These are phyloP conservation scores for Pimpla rufipes DNA, from an alignment of 2,888 invertebrate genomes.

Conservation along the genomic window DNA sequence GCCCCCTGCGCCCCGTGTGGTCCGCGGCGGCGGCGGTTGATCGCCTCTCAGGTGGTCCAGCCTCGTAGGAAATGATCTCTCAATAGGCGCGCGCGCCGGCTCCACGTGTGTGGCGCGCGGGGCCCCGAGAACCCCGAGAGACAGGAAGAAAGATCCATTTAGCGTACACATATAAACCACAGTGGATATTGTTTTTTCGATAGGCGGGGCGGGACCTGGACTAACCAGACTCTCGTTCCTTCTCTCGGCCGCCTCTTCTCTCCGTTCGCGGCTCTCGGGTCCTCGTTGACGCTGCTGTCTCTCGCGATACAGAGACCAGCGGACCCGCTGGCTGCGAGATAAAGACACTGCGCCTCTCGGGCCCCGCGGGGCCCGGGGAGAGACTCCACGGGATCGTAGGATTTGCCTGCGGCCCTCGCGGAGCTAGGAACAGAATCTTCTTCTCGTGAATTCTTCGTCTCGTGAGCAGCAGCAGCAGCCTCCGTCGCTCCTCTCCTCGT, in stretches of 20 bases:
- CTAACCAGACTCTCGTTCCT: constrained; percentile 24
- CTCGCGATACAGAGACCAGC: constrained; percentile 18
- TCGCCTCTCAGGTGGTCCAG: constrained; percentile 71
- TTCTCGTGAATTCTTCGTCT: constrained; percentile 3
- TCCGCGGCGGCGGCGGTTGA: constrained; percentile 56
- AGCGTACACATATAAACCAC: constrained; percentile 53
- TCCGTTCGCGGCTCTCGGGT: neutral
- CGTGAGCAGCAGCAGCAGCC: constrained; percentile 33
- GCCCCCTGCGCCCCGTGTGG: constrained; percentile 64
- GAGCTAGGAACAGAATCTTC: too few species aligned
- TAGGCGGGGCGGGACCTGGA: constrained; percentile 3
- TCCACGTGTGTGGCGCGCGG: neutral
- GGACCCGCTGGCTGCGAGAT: constrained; percentile 47
- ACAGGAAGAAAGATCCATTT: constrained; percentile 62
- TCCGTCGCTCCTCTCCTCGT: too few species aligned
- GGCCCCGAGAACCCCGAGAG: constrained; percentile 27
- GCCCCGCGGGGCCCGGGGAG: too few species aligned
- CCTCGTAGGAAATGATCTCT: constrained; percentile 68
- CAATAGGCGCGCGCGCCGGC: constrained; percentile 50
- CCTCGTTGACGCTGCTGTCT: constrained; percentile 41
- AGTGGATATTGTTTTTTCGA: constrained; percentile 65
- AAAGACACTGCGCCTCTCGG: constrained; percentile 59
- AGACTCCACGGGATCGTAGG: constrained; percentile 56
- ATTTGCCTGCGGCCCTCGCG: constrained; percentile 59
- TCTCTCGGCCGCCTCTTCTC: constrained; percentile 30